Evolutionary conservation across 2,888 invertebrate species (phyloP).

Genomic region (Eumacrocentrus americanus): DNA sequence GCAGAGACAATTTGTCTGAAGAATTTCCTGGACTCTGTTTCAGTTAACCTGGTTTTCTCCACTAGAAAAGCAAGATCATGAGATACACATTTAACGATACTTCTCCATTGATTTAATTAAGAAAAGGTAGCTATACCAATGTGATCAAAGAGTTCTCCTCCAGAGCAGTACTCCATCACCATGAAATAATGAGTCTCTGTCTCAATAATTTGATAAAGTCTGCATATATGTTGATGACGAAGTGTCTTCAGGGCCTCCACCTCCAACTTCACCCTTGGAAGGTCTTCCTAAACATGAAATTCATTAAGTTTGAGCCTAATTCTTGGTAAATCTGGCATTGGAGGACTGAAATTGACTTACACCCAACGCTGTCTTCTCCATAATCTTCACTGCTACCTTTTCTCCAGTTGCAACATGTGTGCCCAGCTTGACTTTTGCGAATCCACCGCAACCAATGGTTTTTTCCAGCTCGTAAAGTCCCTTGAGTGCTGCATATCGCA

Average conservation of each 20-base stretch:
- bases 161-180: slow-evolving; percentile 82
- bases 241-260: slow-evolving; percentile 75
- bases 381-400: slow-evolving; percentile 83
- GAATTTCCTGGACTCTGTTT: slow-evolving; percentile 75
- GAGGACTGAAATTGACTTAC: too few relatives aligned
- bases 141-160: slow-evolving; percentile 85
- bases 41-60: slow-evolving; percentile 72
- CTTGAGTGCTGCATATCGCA: slow-evolving; percentile 64
- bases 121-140: slow-evolving; percentile 62
- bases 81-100: background rate
- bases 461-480: slow-evolving; percentile 72
- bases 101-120: background rate
- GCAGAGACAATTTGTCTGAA: slow-evolving; percentile 81
- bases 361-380: slow-evolving; percentile 76
- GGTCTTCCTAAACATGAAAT: slow-evolving; percentile 75
- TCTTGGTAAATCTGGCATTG: too few relatives aligned
- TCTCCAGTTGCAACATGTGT: slow-evolving; percentile 80
- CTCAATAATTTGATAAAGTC: slow-evolving; percentile 79
- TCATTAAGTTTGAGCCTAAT: too few relatives aligned
- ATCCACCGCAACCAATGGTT: slow-evolving; percentile 78
- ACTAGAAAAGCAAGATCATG: slow-evolving; percentile 61
- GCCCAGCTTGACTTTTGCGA: slow-evolving; percentile 79
- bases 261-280: slow-evolving; percentile 75
- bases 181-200: slow-evolving; percentile 76
- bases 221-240: slow-evolving; percentile 77